Evolutionary conservation across 1,140 invertebrate species (phyloP).

Genomic region (Cherax quadricarinatus): DNA sequence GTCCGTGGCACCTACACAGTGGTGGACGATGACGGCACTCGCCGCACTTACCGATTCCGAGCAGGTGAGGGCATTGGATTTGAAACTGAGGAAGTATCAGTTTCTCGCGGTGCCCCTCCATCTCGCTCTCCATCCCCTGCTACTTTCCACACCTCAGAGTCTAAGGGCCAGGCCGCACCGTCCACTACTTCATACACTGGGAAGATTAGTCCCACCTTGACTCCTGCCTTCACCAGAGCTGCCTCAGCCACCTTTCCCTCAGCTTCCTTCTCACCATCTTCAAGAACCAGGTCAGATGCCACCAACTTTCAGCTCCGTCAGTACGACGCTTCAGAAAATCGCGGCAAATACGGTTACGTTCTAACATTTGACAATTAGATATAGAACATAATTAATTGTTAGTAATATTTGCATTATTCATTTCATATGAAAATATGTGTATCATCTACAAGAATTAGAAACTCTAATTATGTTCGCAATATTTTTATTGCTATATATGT

Average conservation of each 20-base stretch:
- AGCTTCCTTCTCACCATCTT: not conserved
- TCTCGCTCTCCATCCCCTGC: conserved; percentile 2
- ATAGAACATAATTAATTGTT: not conserved
- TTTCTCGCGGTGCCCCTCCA: conserved; percentile 36
- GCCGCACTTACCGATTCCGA: conserved; percentile 57
- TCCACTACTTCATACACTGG: not conserved
- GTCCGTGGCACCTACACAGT: conserved; percentile 76
- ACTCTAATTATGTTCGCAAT: not conserved
- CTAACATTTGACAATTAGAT: conserved; percentile 45
- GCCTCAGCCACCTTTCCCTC: not conserved
- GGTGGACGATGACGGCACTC: conserved; percentile 73
- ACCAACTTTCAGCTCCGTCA: conserved; percentile 32
- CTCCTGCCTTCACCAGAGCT: not conserved
- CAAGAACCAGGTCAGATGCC: not conserved
- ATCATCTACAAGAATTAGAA: not conserved
- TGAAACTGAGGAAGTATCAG: conserved; percentile 64
- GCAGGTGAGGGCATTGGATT: conserved; percentile 71
- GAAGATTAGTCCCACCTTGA: not conserved
- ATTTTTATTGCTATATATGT: not conserved
- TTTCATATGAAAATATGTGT: not conserved
- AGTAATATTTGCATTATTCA: not conserved
- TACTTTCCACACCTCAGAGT: not conserved
- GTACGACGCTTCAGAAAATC: conserved; percentile 39
- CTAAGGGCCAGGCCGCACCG: not conserved
- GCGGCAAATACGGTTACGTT: conserved; percentile 42